Conservation (phyloP, 2,113 vertebrate genomes). For the Burhinus oedicnemus region DNA sequence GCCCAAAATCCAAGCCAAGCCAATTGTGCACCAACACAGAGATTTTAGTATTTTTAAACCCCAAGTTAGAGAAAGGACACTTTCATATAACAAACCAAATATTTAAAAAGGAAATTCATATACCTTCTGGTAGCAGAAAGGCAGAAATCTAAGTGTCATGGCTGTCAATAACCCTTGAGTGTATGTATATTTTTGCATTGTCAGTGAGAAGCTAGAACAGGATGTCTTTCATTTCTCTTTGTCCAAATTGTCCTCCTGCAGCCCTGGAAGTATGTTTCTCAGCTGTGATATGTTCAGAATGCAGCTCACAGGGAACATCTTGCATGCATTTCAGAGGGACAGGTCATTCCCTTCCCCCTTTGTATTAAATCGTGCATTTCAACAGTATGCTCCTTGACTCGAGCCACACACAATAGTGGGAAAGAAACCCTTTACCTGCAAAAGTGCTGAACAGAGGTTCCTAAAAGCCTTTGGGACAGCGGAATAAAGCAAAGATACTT, state of each 20-base stretch:
- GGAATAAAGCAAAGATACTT: background rate
- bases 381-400: background rate
- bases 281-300: slow-evolving; percentile 42
- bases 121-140: background rate
- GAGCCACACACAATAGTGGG: background rate
- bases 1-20: background rate
- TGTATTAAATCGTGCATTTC: background rate
- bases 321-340: slow-evolving; percentile 28
- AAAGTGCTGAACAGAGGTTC: background rate
- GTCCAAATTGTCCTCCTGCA: background rate
- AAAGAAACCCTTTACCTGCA: background rate
- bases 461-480: background rate
- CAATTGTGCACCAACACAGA: background rate
- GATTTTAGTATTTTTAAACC: background rate
- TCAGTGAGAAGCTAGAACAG: background rate
- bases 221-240: background rate
- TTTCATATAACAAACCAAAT: background rate
- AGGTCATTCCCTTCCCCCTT: background rate
- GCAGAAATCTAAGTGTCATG: background rate
- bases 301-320: slow-evolving; percentile 8
- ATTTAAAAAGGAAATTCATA: background rate
- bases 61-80: background rate
- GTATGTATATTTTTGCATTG: background rate
- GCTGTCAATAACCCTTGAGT: background rate
- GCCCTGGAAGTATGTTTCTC: background rate